A percentile compares a stretch with the other conserved stretches of the same genome.
Conservation (phyloP, 2,888 invertebrate genomes). For the Phlogophora meticulosa region DNA sequence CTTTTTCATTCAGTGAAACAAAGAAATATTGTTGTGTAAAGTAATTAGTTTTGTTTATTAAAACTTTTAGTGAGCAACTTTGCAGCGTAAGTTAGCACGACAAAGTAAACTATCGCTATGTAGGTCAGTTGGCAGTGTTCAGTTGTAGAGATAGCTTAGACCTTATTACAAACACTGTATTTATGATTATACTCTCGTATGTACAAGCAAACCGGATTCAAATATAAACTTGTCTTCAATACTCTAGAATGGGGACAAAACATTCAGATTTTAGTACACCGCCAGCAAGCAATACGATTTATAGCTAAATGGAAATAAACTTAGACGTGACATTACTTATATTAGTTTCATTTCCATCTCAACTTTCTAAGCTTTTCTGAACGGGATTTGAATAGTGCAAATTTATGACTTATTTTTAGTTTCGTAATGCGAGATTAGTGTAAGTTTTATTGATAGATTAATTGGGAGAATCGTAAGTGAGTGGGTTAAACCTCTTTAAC, state of each 20-base stretch:
- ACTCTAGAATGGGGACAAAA: slow-evolving; percentile 61
- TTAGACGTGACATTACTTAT: slow-evolving; percentile 6
- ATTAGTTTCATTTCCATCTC: slow-evolving; percentile 13
- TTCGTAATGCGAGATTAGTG: neutral
- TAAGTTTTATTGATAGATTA: neutral
- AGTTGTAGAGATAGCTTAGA: slow-evolving; percentile 58
- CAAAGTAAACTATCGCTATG: slow-evolving; percentile 52
- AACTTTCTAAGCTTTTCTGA: slow-evolving; percentile 25
- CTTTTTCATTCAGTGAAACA: neutral
- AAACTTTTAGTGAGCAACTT: slow-evolving; percentile 10
- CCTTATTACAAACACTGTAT: slow-evolving; percentile 66
- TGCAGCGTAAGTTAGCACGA: slow-evolving; percentile 21
- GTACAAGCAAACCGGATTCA: slow-evolving; percentile 64
- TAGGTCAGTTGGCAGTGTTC: slow-evolving; percentile 61
- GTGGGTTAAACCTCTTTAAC: slow-evolving; percentile 63
- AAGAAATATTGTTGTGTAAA: neutral
- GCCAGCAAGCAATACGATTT: slow-evolving; percentile 38
- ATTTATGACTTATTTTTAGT: neutral
- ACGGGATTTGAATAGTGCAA: neutral
- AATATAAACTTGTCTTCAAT: slow-evolving; percentile 65
- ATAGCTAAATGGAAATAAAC: slow-evolving; percentile 47
- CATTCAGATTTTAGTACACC: slow-evolving; percentile 55
- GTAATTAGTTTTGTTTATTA: neutral
- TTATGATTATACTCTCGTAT: slow-evolving; percentile 63
- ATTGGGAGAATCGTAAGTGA: slow-evolving; percentile 10